Conservation (phyloP, 2,888 invertebrate species). For the Plutella xylostella region DNA sequence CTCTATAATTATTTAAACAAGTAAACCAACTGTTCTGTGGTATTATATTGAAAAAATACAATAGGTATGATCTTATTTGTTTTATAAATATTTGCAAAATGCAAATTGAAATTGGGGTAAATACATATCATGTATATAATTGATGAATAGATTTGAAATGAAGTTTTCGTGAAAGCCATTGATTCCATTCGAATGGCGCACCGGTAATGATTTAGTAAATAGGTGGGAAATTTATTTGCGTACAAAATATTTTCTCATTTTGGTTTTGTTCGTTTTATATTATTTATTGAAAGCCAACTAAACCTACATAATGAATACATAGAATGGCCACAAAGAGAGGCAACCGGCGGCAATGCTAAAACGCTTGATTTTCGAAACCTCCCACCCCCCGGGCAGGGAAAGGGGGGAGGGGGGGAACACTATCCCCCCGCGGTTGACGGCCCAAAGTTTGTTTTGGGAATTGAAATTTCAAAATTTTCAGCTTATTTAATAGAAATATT, state of each 20-base stretch:
- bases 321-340: conserved; percentile 30
- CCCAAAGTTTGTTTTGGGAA: not conserved
- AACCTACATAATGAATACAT: conserved; percentile 5
- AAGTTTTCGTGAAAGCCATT: too few relatives aligned
- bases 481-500: not conserved
- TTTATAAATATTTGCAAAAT: too few relatives aligned
- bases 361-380: conserved; percentile 61
- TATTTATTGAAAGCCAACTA: not conserved
- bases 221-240: not conserved
- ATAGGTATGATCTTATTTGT: too few relatives aligned
- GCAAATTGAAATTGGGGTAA: too few relatives aligned
- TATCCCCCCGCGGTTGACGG: conserved; percentile 33
- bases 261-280: not conserved
- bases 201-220: too few relatives aligned
- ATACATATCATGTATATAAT: too few relatives aligned
- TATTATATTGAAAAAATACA: too few relatives aligned
- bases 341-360: conserved; percentile 49
- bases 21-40: too few relatives aligned
- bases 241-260: not conserved
- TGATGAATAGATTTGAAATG: too few relatives aligned
- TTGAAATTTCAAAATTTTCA: conserved; percentile 3
- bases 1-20: too few relatives aligned
- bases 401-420: conserved; percentile 32
- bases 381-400: conserved; percentile 22
- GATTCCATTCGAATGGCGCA: too few relatives aligned